Percentiles rank a stretch among this genome's conserved stretches.
Conservation (phyloP, 2,888 invertebrate species). For the Brassicogethes aeneus region DNA sequence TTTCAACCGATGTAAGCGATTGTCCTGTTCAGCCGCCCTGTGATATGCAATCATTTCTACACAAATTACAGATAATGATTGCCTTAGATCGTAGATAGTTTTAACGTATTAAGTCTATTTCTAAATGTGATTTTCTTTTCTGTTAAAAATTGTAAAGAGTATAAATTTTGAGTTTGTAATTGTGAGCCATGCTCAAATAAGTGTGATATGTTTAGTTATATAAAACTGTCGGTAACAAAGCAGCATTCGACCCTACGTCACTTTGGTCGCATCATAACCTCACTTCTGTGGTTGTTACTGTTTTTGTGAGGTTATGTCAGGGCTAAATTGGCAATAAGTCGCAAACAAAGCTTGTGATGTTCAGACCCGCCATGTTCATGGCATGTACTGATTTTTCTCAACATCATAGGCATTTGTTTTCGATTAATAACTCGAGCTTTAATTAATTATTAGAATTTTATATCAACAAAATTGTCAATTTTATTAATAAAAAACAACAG, state of each 20-base stretch:
- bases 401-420: slow-evolving; percentile 13
- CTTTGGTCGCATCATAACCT: no score
- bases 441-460: slow-evolving; percentile 7
- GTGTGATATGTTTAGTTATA: slow-evolving; percentile 27
- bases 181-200: slow-evolving; percentile 30
- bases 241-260: slow-evolving; percentile 20
- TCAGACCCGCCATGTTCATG: slow-evolving; percentile 12
- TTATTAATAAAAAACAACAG: neutral
- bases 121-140: slow-evolving; percentile 39
- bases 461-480: slow-evolving; percentile 3
- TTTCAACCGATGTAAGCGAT: slow-evolving; percentile 20
- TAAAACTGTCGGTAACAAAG: slow-evolving; percentile 15
- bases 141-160: slow-evolving; percentile 36
- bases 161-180: slow-evolving; percentile 36
- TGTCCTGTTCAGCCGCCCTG: slow-evolving; percentile 44
- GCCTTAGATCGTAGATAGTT: slow-evolving; percentile 30
- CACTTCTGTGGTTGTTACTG: no score
- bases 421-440: slow-evolving; percentile 7
- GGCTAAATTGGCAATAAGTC: slow-evolving; percentile 6
- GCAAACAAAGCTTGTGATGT: slow-evolving; percentile 14
- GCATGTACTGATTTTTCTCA: slow-evolving; percentile 7
- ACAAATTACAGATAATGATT: slow-evolving; percentile 19
- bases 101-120: slow-evolving; percentile 30
- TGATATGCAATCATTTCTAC: slow-evolving; percentile 30
- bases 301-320: no score